These are phyloP conservation scores for Rugalucina vietnamica DNA, from an alignment of 2,888 invertebrate genomes.

Conservation along the genomic window DNA sequence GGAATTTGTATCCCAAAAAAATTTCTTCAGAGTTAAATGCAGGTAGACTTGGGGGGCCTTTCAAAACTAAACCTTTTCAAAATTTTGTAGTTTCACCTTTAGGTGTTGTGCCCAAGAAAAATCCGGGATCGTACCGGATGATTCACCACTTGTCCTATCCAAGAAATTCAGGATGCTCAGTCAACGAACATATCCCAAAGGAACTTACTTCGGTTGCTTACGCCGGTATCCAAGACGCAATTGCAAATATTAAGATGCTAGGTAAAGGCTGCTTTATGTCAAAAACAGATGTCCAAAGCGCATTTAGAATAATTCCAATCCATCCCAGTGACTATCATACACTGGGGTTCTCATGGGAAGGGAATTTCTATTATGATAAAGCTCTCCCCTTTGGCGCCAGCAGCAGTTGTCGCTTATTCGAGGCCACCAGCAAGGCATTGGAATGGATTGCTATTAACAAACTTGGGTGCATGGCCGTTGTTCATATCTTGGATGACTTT, in stretches of 20 bases:
- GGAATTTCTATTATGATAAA: neutral
- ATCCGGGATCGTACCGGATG: neutral
- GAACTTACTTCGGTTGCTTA: neutral
- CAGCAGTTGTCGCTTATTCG: neutral
- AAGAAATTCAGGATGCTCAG: neutral
- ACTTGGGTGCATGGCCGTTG: neutral
- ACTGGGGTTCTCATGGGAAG: neutral
- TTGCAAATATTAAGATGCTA: neutral
- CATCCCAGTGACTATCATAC: neutral
- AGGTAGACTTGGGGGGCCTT: neutral
- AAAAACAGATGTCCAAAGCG: neutral
- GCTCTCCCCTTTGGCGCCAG: neutral
- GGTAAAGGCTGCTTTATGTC: neutral
- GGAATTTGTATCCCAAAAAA: neutral
- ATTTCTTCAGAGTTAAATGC: neutral
- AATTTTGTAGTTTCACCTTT: neutral
- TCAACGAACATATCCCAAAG: neutral
- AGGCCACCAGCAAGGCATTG: neutral
- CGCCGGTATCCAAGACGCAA: neutral
- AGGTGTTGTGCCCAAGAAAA: neutral
- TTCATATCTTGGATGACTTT: neutral
- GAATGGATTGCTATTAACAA: neutral
- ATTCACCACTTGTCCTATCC: neutral
- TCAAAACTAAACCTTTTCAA: neutral
- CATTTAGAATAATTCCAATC: neutral